phyloP scores from a whole-genome alignment of 2,797 vertebrate genomes.

The Steatocranus sp. region DNA sequence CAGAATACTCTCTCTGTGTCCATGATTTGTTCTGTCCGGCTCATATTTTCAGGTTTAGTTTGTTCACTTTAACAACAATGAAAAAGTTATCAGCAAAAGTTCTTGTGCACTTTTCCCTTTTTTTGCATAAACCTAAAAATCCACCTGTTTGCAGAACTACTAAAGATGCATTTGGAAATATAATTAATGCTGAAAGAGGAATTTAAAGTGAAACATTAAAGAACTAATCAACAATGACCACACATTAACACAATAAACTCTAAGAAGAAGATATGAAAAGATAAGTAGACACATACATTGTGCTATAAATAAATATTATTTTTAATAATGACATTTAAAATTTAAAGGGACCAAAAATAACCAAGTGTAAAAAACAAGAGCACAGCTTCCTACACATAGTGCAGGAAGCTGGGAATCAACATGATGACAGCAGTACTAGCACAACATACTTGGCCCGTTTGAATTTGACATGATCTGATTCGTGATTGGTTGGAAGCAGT shows the following conservation, averaged over 20 bases:
- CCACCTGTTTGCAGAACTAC: background rate
- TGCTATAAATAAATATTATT: rapidly evolving
- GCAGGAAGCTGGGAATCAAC: background rate
- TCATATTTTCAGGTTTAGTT: background rate
- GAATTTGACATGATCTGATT: background rate
- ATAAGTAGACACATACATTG: background rate
- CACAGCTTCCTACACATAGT: background rate
- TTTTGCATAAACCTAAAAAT: background rate
- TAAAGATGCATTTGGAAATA: background rate
- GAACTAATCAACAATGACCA: background rate
- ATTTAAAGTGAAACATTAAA: background rate
- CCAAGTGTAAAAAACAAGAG: background rate
- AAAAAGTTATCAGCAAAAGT: background rate
- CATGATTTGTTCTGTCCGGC: rapidly evolving
- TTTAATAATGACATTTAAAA: background rate
- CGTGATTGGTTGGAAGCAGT: background rate
- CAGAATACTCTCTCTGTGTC: background rate
- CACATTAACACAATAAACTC: background rate
- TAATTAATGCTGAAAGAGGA: background rate
- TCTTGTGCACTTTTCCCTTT: background rate
- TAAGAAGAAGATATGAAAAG: background rate
- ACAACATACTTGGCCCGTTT: background rate
- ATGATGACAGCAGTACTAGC: background rate
- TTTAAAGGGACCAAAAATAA: background rate
- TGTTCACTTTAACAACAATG: background rate